These are phyloP conservation scores for Pocillopora grandis DNA, from an alignment of 92 coral and sea anemone species.

Conservation along the genomic window DNA sequence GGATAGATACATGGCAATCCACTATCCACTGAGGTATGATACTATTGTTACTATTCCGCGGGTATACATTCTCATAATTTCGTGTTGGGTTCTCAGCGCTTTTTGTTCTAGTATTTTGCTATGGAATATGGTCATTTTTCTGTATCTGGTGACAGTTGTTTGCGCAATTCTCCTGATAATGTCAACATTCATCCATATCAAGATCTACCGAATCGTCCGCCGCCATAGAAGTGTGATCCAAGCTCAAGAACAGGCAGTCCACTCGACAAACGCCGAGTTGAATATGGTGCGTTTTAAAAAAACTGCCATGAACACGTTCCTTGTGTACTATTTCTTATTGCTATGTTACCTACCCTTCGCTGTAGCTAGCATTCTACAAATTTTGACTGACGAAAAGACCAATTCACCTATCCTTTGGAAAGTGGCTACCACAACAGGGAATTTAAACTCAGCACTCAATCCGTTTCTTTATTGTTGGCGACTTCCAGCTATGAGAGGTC, in stretches of 20 bases:
- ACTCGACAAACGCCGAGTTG: not conserved
- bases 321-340: constrained; percentile 9
- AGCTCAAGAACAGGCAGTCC: constrained; percentile 17
- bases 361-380: not conserved
- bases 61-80: not conserved
- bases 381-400: not conserved
- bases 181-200: constrained; percentile 8
- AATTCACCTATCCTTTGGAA: not conserved
- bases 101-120: not conserved
- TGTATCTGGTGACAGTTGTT: not conserved
- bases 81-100: constrained; percentile 3
- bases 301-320: constrained; percentile 10
- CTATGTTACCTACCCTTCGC: constrained; percentile 10
- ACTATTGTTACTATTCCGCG: constrained; percentile 10
- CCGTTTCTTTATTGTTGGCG: constrained; percentile 23
- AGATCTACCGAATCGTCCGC: constrained; percentile 13
- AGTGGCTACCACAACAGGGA: constrained; percentile 8
- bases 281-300: constrained; percentile 17
- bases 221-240: constrained; percentile 2
- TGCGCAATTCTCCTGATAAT: not conserved
- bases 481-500: constrained; percentile 1
- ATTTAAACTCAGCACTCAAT: constrained; percentile 21
- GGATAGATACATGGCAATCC: constrained; percentile 23
- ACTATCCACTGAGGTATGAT: constrained; percentile 1
- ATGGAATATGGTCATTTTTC: not conserved